Conservation (phyloP, 1,140 invertebrate genomes). For the Caenorhabditis latens region DNA sequence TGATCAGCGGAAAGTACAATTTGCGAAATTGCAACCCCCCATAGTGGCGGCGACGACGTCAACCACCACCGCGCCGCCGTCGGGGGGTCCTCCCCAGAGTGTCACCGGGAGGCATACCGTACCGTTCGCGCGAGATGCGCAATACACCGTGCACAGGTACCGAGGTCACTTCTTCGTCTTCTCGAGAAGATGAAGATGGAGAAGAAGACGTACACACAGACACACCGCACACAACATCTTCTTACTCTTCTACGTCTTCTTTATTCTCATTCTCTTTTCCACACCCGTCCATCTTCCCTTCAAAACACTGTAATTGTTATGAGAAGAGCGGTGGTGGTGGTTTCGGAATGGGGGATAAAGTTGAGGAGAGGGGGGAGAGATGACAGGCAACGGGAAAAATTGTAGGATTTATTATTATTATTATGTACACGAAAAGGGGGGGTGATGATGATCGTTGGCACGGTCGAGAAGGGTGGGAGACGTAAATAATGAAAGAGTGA, state of each 20-base stretch:
- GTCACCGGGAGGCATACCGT: conserved; percentile 48
- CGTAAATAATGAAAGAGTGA: conserved; percentile 7
- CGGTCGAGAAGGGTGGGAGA: too few species aligned
- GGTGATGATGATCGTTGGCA: too few species aligned
- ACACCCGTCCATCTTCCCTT: neutral
- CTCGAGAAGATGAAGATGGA: conserved; percentile 19
- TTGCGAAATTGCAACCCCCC: conserved; percentile 50
- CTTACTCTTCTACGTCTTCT: conserved; percentile 36
- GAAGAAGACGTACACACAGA: conserved; percentile 1
- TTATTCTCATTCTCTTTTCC: neutral
- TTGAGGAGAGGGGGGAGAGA: neutral
- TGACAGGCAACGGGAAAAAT: neutral
- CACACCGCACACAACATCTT: neutral
- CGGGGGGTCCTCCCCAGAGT: neutral
- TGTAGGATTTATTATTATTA: too few species aligned
- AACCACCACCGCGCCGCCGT: neutral
- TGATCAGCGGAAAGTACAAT: conserved; percentile 56
- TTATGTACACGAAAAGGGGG: neutral
- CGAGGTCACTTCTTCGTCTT: conserved; percentile 41
- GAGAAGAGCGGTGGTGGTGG: neutral
- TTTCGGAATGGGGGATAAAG: neutral
- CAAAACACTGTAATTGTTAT: conserved; percentile 54
- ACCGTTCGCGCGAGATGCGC: conserved; percentile 21
- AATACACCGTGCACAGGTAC: conserved; percentile 54
- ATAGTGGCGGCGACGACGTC: neutral